These are phyloP conservation scores for Drosophila lacicola DNA, from an alignment of 2,888 invertebrate genomes.

Conservation along the genomic window DNA sequence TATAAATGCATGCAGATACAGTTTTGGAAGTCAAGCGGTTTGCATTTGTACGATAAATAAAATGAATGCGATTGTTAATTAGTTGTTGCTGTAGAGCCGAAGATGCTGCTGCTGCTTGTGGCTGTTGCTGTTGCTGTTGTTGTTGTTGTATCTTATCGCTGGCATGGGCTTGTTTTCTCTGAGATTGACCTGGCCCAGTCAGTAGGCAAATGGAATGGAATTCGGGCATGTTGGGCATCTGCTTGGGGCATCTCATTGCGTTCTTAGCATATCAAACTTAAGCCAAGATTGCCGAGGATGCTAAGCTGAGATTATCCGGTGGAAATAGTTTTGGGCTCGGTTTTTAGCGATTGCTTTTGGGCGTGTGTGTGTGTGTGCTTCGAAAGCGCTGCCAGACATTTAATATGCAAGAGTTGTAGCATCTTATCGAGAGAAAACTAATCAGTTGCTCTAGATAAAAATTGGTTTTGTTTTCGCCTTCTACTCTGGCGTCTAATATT, in stretches of 20 bases:
- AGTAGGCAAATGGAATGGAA: conserved; percentile 64
- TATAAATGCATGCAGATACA: conserved; percentile 80
- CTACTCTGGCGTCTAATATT: too few relatives aligned
- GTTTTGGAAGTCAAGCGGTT: conserved; percentile 80
- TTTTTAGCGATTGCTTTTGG: background rate
- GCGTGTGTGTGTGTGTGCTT: background rate
- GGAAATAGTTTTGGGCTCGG: conserved; percentile 18
- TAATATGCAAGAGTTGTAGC: conserved; percentile 1
- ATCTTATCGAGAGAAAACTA: background rate
- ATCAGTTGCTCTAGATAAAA: conserved; percentile 23
- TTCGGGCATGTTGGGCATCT: conserved; percentile 44
- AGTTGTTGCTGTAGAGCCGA: conserved; percentile 68
- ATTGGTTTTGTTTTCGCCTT: background rate
- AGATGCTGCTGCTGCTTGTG: conserved; percentile 39
- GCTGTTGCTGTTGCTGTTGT: conserved; percentile 22
- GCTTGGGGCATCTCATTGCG: conserved; percentile 38
- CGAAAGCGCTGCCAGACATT: background rate
- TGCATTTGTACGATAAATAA: conserved; percentile 79
- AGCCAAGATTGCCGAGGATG: conserved; percentile 32
- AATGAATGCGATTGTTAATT: conserved; percentile 81
- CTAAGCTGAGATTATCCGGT: conserved; percentile 46
- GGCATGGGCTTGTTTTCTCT: conserved; percentile 65
- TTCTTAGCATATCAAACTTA: conserved; percentile 40
- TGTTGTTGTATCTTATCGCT: conserved; percentile 65
- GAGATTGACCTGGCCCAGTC: conserved; percentile 57